Conservation (phyloP, 2,113 vertebrate species). For the Talpa occidentalis region DNA sequence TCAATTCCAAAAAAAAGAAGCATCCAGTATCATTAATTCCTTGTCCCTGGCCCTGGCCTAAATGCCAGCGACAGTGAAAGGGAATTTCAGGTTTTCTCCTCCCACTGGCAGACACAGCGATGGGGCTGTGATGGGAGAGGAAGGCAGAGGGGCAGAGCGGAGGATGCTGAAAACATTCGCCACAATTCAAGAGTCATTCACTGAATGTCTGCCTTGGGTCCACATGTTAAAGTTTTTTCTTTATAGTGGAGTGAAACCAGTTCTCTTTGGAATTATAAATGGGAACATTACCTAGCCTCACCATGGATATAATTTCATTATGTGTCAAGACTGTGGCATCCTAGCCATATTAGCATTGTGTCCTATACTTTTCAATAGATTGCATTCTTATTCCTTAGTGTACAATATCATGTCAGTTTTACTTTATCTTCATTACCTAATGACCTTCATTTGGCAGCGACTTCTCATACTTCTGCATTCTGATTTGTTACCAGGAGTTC, state of each 20-base stretch:
- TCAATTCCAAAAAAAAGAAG: neutral
- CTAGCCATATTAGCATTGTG: neutral
- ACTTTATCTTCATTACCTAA: slow-evolving; percentile 31
- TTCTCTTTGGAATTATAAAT: neutral
- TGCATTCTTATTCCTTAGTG: neutral
- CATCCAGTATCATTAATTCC: neutral
- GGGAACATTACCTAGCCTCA: neutral
- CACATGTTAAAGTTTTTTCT: neutral
- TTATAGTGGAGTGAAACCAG: neutral
- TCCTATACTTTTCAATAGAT: slow-evolving; percentile 12
- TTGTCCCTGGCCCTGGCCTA: neutral
- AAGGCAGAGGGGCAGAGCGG: too few species aligned
- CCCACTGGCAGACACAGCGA: neutral
- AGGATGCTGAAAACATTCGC: accelerated
- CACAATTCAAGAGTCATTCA: neutral
- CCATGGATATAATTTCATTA: neutral
- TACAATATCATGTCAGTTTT: neutral
- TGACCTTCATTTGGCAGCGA: neutral
- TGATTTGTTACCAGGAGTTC: neutral
- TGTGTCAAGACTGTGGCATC: neutral
- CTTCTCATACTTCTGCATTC: neutral
- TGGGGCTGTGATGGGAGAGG: neutral
- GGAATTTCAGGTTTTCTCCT: neutral
- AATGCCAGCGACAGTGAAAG: neutral
- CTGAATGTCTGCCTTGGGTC: neutral